phyloP scores from a whole-genome alignment of 2,888 invertebrate species.

The Marronus borbonicus region DNA sequence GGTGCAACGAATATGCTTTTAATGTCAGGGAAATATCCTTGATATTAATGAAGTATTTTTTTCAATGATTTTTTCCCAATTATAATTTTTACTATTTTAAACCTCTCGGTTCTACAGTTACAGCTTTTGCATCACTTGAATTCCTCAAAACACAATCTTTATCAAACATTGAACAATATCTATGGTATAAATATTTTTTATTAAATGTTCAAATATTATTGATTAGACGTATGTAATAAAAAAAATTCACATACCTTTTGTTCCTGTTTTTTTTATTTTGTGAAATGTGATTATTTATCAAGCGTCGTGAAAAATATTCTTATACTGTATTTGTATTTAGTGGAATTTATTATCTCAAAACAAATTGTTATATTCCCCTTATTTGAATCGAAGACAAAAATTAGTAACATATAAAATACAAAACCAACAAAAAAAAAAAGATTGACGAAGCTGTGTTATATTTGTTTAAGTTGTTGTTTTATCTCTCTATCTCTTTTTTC shows the following conservation, averaged over 20 bases:
- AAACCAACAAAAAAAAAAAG: constrained; percentile 17
- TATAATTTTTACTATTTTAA: no score
- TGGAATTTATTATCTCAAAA: constrained; percentile 13
- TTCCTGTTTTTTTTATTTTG: not conserved
- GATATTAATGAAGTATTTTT: no score
- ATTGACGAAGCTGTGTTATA: constrained; percentile 36
- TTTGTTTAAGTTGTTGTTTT: constrained; percentile 43
- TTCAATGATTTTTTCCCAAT: no score
- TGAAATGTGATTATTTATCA: constrained; percentile 17
- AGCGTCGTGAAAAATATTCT: not conserved
- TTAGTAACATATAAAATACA: constrained; percentile 15
- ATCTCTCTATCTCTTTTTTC: constrained; percentile 40
- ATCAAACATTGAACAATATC: constrained; percentile 1
- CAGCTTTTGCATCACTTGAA: constrained; percentile 14
- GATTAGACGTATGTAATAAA: constrained; percentile 5
- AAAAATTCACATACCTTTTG: constrained; percentile 4
- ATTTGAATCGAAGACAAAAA: constrained; percentile 10
- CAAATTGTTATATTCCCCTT: not conserved
- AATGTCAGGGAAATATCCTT: no score
- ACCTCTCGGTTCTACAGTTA: no score
- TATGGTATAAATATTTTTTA: constrained; percentile 23
- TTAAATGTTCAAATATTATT: constrained; percentile 10
- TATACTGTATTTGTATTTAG: constrained; percentile 32
- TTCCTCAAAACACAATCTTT: constrained; percentile 4
- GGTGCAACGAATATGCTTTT: no score